Evolutionary conservation across 2,113 vertebrate genomes (phyloP), one percentile per base, ranked within the genome.

Genomic region (Heterotilapia buettikoferi): DNA sequence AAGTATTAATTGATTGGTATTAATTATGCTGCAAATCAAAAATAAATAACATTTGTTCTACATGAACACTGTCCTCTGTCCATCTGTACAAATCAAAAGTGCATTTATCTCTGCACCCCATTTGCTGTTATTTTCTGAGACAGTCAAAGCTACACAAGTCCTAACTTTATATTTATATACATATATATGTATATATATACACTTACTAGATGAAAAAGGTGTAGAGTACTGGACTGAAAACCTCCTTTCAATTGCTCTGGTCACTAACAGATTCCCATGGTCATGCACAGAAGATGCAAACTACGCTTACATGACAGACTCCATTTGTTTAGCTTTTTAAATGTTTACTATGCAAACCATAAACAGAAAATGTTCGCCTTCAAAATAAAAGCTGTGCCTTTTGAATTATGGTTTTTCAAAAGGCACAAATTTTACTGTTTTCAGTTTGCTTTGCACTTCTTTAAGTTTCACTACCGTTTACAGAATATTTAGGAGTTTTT

Each of bases 371-470:
- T 14, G 12, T 43, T 43, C 5, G 12, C 36, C 12, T 71, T 71
- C 63, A 71, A 43, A 40, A 12, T 40, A 71, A 40, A 68, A 21
- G 63, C n/a, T 68, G 36, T 68, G 0, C n/a, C n/a, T 68, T 63
- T 63, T 63, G 6, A 63, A 63, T 36, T 19, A 63, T 36, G 18
- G 2, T 63, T 33, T 19, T 36, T 63, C 6, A 6, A 63, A 63
- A 68, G 19, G 33, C 61, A 21, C 18, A 36, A 5, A 5, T 40
- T 40, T 68, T 12, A 40, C 59, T 36, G 59, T 36, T 63, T 36
- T n/a, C 3, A 11, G 31, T 1, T 36, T n/a, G 59, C 31, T 36
- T 36, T 36, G 31, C 0, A n/a, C 18, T 19, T 63, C 9, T 63
- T 63, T n/a, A n/a, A n/a, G 9, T 36, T 63, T 63, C 11, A 63